These are phyloP conservation scores for Zosterops pallidus DNA, from an alignment of 2,113 vertebrate species.

Conservation along the genomic window DNA sequence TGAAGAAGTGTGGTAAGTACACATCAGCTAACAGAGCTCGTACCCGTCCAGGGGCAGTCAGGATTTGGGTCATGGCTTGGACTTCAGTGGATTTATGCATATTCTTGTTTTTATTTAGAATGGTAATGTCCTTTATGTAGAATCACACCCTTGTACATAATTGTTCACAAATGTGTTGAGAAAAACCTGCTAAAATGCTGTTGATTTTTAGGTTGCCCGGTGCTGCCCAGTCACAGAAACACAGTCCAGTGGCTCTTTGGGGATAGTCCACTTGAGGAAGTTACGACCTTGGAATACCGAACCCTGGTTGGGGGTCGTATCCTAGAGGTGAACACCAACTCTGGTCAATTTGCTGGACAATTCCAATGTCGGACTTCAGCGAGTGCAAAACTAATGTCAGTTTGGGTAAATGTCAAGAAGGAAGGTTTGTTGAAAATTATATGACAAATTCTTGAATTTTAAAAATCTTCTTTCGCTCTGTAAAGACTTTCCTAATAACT, in stretches of 20 bases:
- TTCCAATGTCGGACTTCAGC: conserved; percentile 74
- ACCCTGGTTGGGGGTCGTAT: conserved; percentile 75
- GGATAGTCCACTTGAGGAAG: conserved; percentile 69
- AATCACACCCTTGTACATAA: rapidly evolving
- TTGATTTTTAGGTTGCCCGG: conserved; percentile 71
- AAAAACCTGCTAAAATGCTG: background rate
- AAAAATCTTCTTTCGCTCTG: background rate
- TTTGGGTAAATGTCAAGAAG: conserved; percentile 77
- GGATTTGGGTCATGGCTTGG: background rate
- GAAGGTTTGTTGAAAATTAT: conserved; percentile 74
- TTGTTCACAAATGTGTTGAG: background rate
- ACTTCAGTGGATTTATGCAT: background rate
- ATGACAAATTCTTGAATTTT: conserved; percentile 49
- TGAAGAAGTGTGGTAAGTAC: background rate
- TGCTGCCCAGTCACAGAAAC: conserved; percentile 67
- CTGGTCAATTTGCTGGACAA: conserved; percentile 70
- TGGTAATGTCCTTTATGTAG: background rate
- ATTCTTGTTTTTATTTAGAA: background rate
- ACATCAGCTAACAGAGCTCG: background rate
- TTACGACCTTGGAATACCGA: conserved; percentile 62
- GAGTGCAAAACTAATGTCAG: conserved; percentile 69
- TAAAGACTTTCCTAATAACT: background rate
- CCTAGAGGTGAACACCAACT: conserved; percentile 79
- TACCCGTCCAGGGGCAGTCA: background rate
- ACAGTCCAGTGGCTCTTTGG: conserved; percentile 76